Percentiles rank a stretch among this genome's conserved stretches.
Evolutionary conservation across 2,113 vertebrate species (phyloP).

Genomic region (Oplegnathus fasciatus): DNA sequence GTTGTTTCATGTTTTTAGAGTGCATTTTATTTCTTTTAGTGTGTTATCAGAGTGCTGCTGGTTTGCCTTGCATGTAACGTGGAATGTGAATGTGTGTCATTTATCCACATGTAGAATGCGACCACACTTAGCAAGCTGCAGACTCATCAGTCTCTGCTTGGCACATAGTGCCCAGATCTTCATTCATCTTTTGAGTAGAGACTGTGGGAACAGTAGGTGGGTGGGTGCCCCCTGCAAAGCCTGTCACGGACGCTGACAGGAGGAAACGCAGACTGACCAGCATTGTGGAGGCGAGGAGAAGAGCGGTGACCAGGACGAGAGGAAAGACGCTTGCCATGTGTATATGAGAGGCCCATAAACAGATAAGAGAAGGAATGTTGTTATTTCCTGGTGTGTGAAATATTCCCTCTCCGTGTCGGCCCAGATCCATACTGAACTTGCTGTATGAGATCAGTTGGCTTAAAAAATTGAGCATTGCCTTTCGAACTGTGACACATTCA

Average conservation of each 20-base stretch:
- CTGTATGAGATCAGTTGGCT: background rate
- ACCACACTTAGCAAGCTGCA: background rate
- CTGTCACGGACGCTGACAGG: background rate
- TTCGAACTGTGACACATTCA: background rate
- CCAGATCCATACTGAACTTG: background rate
- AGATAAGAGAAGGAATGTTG: background rate
- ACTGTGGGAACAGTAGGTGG: background rate
- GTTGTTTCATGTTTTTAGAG: background rate
- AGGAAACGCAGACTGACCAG: background rate
- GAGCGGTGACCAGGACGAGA: no score
- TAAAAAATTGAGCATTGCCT: no score
- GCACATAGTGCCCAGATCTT: background rate
- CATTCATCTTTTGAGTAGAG: background rate
- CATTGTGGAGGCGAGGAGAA: background rate
- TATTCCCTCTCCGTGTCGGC: background rate
- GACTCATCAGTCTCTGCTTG: background rate
- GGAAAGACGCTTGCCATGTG: no score
- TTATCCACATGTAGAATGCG: background rate
- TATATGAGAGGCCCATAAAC: background rate
- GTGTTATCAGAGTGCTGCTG: background rate
- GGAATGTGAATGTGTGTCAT: background rate
- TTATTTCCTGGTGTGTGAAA: slow-evolving; percentile 5
- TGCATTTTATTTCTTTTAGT: background rate
- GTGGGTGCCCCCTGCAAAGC: background rate
- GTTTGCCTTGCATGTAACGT: background rate